Conservation (phyloP, 2,888 invertebrate genomes). For the Neoascia interrupta region DNA sequence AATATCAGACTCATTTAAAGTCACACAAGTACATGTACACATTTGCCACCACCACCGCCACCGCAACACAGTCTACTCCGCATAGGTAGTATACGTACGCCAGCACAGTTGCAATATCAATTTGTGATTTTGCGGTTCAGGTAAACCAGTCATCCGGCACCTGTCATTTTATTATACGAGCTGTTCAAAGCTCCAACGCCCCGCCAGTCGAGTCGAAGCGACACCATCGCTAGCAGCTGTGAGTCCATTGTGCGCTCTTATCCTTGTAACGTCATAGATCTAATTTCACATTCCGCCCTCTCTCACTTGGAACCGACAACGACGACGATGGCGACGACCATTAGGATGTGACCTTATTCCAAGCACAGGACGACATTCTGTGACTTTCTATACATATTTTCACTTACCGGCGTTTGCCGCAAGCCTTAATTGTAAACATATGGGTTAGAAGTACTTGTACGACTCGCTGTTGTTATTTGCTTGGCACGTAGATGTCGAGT, state of each 20-base stretch:
- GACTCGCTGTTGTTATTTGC: neutral
- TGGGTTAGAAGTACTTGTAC: neutral
- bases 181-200: too few species aligned
- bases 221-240: neutral
- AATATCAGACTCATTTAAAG: neutral
- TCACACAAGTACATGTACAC: neutral
- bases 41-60: neutral
- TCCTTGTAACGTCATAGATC: constrained; percentile 12
- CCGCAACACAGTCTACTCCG: neutral
- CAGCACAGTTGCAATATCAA: constrained; percentile 28
- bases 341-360: constrained; percentile 44
- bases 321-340: constrained; percentile 17
- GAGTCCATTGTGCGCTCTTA: constrained; percentile 6
- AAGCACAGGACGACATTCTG: neutral
- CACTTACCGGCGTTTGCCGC: neutral
- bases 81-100: too few species aligned
- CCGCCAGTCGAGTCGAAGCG: neutral
- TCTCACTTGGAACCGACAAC: constrained; percentile 18
- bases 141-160: constrained; percentile 30
- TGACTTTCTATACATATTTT: constrained; percentile 31
- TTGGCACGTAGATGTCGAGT: neutral
- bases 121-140: constrained; percentile 26
- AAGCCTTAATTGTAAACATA: constrained; percentile 2
- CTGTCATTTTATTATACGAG: constrained; percentile 14
- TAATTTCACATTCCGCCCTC: constrained; percentile 38